phyloP scores from a whole-genome alignment of 2,113 vertebrate genomes.

The Sebastes fasciatus region DNA sequence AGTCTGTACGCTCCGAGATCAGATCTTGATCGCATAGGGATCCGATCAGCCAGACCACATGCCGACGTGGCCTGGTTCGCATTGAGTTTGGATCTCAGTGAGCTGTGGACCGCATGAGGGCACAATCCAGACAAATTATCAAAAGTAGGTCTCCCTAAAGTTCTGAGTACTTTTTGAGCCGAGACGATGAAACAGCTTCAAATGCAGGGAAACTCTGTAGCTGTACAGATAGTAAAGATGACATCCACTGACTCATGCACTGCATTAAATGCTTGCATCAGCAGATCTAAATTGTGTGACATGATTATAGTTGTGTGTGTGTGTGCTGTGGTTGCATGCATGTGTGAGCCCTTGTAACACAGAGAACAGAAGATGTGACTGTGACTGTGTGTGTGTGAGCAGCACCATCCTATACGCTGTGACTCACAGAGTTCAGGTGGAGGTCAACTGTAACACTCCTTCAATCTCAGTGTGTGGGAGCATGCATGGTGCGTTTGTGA shows the following conservation, averaged over 20 bases:
- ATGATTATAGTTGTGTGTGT: neutral
- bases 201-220: neutral
- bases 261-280: neutral
- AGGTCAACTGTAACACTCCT: neutral
- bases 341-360: slow-evolving; percentile 4
- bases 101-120: too few species aligned
- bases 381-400: neutral
- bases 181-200: neutral
- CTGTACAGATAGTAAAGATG: neutral
- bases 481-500: neutral
- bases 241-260: neutral
- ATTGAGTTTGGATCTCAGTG: too few species aligned
- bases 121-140: too few species aligned
- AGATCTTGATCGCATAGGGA: too few species aligned
- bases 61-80: too few species aligned
- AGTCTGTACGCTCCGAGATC: too few species aligned
- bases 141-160: too few species aligned
- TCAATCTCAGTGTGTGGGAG: neutral
- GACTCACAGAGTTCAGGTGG: slow-evolving; percentile 25
- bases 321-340: neutral
- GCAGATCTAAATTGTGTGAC: slow-evolving; percentile 1
- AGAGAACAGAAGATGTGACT: slow-evolving; percentile 1
- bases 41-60: too few species aligned
- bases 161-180: neutral
- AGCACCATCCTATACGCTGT: neutral